These are phyloP conservation scores for Heliconius melpomene DNA, from an alignment of 1,140 invertebrate genomes.

Conservation along the genomic window DNA sequence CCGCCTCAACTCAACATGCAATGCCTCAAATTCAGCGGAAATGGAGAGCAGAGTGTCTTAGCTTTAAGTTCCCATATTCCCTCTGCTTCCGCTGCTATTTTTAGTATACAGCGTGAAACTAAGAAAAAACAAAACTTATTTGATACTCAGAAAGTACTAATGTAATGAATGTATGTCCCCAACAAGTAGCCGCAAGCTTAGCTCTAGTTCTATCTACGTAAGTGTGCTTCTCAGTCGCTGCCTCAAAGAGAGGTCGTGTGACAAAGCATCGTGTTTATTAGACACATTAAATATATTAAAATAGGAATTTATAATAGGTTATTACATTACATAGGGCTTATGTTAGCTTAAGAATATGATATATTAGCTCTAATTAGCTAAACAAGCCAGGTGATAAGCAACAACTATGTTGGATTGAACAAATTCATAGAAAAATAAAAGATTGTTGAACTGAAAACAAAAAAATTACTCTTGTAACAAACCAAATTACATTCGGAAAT, in stretches of 20 bases:
- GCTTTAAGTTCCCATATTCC: background rate
- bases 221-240: background rate
- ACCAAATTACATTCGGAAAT: too few species aligned
- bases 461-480: too few species aligned
- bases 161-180: background rate
- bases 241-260: conserved; percentile 15
- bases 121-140: background rate
- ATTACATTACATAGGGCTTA: background rate
- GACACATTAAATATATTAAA: background rate
- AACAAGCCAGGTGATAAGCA: too few species aligned
- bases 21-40: background rate
- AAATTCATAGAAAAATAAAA: too few species aligned
- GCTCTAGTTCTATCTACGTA: background rate
- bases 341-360: background rate
- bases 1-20: background rate
- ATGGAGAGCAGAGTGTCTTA: background rate
- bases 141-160: background rate
- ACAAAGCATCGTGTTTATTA: conserved; percentile 2
- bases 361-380: too few species aligned
- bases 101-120: background rate
- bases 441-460: too few species aligned
- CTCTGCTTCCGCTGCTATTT: background rate
- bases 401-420: too few species aligned
- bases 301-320: background rate
- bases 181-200: conserved; percentile 10